A percentile compares a stretch with the other conserved stretches of the same genome.
Conservation (phyloP, 2,113 vertebrate species). For the Corythornis cristatus region DNA sequence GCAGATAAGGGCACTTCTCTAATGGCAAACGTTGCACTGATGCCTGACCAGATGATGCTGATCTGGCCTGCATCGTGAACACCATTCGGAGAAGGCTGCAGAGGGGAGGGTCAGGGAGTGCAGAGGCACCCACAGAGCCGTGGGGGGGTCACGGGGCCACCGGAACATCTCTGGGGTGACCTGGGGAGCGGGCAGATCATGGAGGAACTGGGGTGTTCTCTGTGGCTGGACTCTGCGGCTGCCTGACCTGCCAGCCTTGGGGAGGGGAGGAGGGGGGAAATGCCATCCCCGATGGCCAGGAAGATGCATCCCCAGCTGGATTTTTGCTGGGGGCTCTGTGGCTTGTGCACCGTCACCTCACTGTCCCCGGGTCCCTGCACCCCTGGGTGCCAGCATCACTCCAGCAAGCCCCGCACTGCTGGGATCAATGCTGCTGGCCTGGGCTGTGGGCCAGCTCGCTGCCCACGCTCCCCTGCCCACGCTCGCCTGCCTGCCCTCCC, state of each 20-base stretch:
- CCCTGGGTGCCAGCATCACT: background rate
- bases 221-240: background rate
- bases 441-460: background rate
- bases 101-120: background rate
- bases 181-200: background rate
- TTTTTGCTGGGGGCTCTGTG: background rate
- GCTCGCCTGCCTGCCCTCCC: background rate
- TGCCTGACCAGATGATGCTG: too few relatives aligned
- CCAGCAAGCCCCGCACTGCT: background rate
- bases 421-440: background rate
- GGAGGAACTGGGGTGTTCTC: background rate
- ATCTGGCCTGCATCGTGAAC: background rate
- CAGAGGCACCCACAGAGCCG: background rate
- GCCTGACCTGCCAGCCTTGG: background rate
- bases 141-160: background rate
- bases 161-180: background rate
- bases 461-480: background rate
- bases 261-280: too few relatives aligned
- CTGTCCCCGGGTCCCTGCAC: background rate
- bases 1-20: background rate
- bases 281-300: background rate
- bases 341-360: background rate
- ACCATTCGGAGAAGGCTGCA: background rate
- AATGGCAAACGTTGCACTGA: background rate
- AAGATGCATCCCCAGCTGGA: background rate